Evolutionary conservation across 2,113 vertebrate species (phyloP), one percentile per base, ranked within the genome.

Genomic region (Pimephales promelas): DNA sequence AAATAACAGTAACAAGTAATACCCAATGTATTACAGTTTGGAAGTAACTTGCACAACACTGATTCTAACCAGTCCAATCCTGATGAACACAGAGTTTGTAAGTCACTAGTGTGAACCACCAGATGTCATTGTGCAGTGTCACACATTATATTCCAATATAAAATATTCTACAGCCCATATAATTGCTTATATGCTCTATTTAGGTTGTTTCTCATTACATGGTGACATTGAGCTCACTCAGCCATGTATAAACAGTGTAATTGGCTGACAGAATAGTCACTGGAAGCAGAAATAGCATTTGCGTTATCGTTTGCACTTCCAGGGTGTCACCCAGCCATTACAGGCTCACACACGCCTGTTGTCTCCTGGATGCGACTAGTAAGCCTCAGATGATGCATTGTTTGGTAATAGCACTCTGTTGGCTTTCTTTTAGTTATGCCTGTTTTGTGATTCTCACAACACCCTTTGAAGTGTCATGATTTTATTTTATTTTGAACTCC

Each of bases 361-460:
- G 57, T 62, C 4, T 10, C 11, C 52, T 79, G 57, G 77, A 47
- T 47, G 24, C 3, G 26, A 62, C 26, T 81, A 62, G 78, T 84
- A 68, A 72, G 34, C 4, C 20, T 57, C 54, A 78, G 78, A 84
- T 87, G 78, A 64, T 78, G 49, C 82, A 77, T 84, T 84, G 86
- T 84, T 72, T 47, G 34, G 9, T 54, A 9, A 59, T 26, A 54
- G 34, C 14, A 8, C 36, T 26, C 43, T 73, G 66, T 56, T 45
- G 36, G 18, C 34, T 31, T 66, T 57, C 49, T n/a, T 81, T 70
- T 61, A 70, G 24, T 31, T 3, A 36, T 40, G n/a, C 24, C 28
- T 45, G 47, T 45, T 28, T 62, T 66, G 61, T 66, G 26, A 66
- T 31, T 66, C 56, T 62, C 56, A 61, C 13, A 24, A 34, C 16